Conservation (phyloP, 1,140 invertebrate genomes). For the Pseudomyrmex cubaensis region DNA sequence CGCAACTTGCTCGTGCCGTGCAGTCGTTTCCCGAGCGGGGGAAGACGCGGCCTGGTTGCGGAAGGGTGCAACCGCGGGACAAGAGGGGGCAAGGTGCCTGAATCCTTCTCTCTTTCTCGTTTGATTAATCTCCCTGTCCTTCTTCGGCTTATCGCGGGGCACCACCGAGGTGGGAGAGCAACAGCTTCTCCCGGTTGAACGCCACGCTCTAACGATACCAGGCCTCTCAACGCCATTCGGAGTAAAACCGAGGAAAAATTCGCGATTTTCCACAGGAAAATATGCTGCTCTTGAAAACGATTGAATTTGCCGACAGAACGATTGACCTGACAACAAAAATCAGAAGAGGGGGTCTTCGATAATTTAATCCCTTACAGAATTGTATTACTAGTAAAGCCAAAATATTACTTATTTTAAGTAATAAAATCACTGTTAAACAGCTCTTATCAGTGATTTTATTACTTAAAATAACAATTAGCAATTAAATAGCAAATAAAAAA, state of each 20-base stretch:
- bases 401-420: no score
- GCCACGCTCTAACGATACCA: slow-evolving; percentile 24
- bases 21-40: slow-evolving; percentile 39
- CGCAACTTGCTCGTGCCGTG: slow-evolving; percentile 69
- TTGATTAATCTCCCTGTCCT: slow-evolving; percentile 19
- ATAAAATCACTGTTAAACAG: no score
- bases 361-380: no score
- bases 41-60: slow-evolving; percentile 44
- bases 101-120: slow-evolving; percentile 33
- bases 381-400: no score
- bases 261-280: slow-evolving; percentile 1
- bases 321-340: neutral
- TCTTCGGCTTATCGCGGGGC: neutral
- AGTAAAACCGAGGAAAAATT: neutral
- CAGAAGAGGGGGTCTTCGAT: no score
- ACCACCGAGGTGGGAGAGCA: slow-evolving; percentile 44
- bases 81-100: slow-evolving; percentile 16
- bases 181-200: slow-evolving; percentile 43
- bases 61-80: slow-evolving; percentile 31
- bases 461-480: no score
- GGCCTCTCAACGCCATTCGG: slow-evolving; percentile 6
- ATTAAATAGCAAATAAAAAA: no score
- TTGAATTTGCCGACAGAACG: neutral
- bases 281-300: neutral
- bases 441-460: no score